Evolutionary conservation across 2,888 invertebrate species (phyloP).

Genomic region (Podotricha telesiphe): DNA sequence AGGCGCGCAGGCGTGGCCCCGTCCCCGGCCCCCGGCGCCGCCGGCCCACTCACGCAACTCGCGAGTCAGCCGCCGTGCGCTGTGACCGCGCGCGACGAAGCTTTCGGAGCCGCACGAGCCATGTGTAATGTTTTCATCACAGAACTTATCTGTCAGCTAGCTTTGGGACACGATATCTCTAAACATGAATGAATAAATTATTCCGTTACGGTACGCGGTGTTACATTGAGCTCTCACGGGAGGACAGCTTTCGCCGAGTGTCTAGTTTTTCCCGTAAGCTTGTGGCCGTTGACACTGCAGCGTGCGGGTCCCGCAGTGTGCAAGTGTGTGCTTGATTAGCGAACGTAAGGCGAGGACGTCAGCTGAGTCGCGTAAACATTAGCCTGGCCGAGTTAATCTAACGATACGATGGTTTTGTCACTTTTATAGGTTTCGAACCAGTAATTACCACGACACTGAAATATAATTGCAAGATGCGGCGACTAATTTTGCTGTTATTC

Average conservation of each 20-base stretch:
- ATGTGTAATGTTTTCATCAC: conserved; percentile 82
- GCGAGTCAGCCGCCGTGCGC: conserved; percentile 80
- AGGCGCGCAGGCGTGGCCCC: conserved; percentile 68
- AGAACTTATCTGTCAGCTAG: conserved; percentile 65
- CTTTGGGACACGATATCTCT: conserved; percentile 54
- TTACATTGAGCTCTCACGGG: conserved; percentile 43
- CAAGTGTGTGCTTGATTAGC: conserved; percentile 82
- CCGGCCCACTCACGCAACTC: conserved; percentile 77
- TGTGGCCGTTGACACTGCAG: conserved; percentile 82
- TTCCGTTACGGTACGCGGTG: conserved; percentile 37
- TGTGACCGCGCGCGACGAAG: conserved; percentile 74
- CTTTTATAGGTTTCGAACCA: conserved; percentile 58
- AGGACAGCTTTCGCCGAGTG: conserved; percentile 73
- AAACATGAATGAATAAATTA: conserved; percentile 66
- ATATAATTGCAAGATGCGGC: conserved; percentile 69
- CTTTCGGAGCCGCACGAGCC: conserved; percentile 65
- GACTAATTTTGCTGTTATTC: conserved; percentile 68
- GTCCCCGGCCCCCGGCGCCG: conserved; percentile 51
- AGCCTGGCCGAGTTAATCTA: conserved; percentile 57
- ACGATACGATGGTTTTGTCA: conserved; percentile 67
- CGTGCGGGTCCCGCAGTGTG: conserved; percentile 82
- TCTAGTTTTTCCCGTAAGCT: conserved; percentile 76
- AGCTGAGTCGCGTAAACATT: conserved; percentile 82
- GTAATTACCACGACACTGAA: conserved; percentile 52
- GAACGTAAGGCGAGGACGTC: conserved; percentile 69